These are phyloP conservation scores for Spheniscus mendiculus DNA, from an alignment of 2,113 vertebrate genomes.

Conservation along the genomic window DNA sequence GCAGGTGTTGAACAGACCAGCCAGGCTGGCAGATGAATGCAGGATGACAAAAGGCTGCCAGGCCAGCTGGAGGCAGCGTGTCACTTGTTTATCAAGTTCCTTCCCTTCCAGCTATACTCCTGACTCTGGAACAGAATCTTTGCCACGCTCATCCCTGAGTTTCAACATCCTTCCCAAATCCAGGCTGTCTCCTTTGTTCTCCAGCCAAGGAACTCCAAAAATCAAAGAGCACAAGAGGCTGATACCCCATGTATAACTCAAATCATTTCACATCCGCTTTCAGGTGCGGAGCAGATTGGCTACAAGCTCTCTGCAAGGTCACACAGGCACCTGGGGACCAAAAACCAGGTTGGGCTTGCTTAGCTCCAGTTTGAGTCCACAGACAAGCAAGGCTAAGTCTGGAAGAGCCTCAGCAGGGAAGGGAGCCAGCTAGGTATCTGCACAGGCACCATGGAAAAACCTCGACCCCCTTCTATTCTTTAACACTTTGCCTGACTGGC, in stretches of 20 bases:
- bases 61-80: not conserved
- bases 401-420: not conserved
- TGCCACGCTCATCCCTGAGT: not conserved
- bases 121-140: not conserved
- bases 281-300: not conserved
- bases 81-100: not conserved
- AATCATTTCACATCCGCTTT: not conserved
- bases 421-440: not conserved
- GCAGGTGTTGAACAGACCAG: not conserved
- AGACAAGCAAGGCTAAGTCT: not conserved
- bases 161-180: conserved; percentile 12
- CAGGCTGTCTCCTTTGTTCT: not conserved
- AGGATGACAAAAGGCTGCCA: conserved; percentile 32
- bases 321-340: not conserved
- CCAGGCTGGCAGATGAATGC: not conserved
- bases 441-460: not conserved
- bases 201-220: conserved; percentile 1
- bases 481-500: accelerated
- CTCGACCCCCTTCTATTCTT: too few relatives aligned
- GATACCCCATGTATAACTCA: not conserved
- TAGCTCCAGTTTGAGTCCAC: not conserved
- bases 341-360: not conserved
- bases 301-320: not conserved
- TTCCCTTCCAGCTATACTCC: not conserved
- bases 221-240: not conserved